Base-by-base conservation (phyloP, 2,888 invertebrate genomes). In the Syrphus vitripennis region DNA sequence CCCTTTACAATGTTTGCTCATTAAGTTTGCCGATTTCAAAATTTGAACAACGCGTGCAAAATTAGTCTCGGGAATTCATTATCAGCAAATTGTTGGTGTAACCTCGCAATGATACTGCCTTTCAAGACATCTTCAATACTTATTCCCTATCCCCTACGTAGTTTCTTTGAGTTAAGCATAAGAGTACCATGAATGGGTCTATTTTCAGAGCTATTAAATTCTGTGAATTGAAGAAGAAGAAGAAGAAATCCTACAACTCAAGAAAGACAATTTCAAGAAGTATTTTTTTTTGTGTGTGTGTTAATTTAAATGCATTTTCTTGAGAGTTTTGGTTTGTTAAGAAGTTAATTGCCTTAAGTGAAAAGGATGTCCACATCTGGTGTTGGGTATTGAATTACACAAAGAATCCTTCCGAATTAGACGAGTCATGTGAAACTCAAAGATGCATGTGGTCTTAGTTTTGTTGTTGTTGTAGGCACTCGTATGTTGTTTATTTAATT, bases 341-440 rank as follows among this genome's bases (percentile, higher is more conserved):
- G 40, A 70, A 76, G 45, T 81, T 76, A 61, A 76, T 81, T 81
- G 70, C 78, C 67, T 70, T 57, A 61, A 83, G 70, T 79, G 74
- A 26, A 74, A 45, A 63, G 79, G 55, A 79, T 79, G 83, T 83
- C 40, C 72, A 80, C 83, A 83, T 79, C 74, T 83, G 74, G 69
- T 50, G 67, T 48, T 40, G 79, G n/a, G 79, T 83, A 29, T 83
- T 40, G 31, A 63, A 57, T 83, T 79, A 55, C 79, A 67, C 10
- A 67, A 78, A 40, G 79, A 83, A 63, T 40, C 50, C 48, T 45
- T 78, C 16, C 37, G 31, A 14, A 48, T 34, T 53, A 31, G 16
- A 53, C 34, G 31, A 45, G 26, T 12, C 63, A 48, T 45, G 45
- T 19, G 63, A 42, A 63, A 42, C 9, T 9, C 42, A 63, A 42